These are phyloP conservation scores for Agonum fuliginosum DNA, from an alignment of 2,888 invertebrate species.

Conservation along the genomic window DNA sequence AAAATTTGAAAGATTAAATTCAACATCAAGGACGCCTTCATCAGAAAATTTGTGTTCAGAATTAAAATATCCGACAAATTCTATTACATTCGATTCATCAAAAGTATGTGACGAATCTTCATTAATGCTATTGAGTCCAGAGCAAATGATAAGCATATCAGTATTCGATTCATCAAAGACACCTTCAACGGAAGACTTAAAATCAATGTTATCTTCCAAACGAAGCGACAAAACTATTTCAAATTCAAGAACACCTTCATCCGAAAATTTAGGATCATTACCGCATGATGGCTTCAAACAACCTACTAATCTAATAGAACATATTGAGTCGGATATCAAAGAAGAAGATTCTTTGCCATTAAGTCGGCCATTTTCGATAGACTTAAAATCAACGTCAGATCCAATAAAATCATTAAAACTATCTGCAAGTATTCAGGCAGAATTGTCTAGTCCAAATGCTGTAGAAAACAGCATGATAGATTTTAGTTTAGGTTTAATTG, in stretches of 20 bases:
- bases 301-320: constrained; percentile 1
- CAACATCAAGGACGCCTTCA: constrained; percentile 74
- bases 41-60: constrained; percentile 72
- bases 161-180: constrained; percentile 72
- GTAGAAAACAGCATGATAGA: constrained; percentile 68
- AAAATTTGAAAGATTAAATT: constrained; percentile 63
- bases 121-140: constrained; percentile 90
- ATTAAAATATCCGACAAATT: constrained; percentile 27
- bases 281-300: constrained; percentile 58
- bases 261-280: constrained; percentile 71
- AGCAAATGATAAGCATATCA: constrained; percentile 86
- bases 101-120: constrained; percentile 78
- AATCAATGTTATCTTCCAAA: constrained; percentile 62
- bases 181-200: constrained; percentile 79
- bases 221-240: constrained; percentile 64
- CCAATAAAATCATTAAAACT: constrained; percentile 22
- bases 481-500: constrained; percentile 72
- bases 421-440: constrained; percentile 61
- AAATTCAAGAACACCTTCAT: constrained; percentile 74
- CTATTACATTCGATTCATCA: constrained; percentile 8
- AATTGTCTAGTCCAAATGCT: constrained; percentile 68
- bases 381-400: constrained; percentile 44
- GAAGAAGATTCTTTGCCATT: constrained; percentile 26
- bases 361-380: constrained; percentile 35
- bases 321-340: constrained; percentile 35